phyloP scores from a whole-genome alignment of 2,797 vertebrate genomes.

The Propithecus deckenii region DNA sequence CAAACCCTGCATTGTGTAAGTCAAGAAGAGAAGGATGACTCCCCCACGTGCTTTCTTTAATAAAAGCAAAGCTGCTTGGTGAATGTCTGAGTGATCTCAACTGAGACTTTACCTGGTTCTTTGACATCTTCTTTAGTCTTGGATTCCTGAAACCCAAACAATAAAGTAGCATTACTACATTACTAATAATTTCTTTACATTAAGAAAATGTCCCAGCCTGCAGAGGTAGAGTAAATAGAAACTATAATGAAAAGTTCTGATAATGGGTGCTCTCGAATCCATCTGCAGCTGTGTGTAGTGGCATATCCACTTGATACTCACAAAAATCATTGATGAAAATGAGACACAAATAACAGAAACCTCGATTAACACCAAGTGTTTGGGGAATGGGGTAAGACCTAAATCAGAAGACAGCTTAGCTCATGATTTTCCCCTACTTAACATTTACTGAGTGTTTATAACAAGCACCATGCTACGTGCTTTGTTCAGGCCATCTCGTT shows the following conservation, averaged over 20 bases:
- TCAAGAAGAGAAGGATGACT: not conserved
- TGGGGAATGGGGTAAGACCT: not conserved
- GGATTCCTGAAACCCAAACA: constrained; percentile 78
- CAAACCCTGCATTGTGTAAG: not conserved
- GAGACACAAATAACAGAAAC: not conserved
- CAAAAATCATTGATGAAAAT: not conserved
- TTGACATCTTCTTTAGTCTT: not conserved
- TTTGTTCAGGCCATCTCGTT: not conserved
- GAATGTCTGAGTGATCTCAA: not conserved
- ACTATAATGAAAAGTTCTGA: not conserved
- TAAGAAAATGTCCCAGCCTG: not conserved
- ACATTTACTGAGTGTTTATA: not conserved
- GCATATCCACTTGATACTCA: not conserved
- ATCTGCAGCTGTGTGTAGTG: not conserved
- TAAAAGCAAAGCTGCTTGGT: not conserved
- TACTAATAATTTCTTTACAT: constrained; percentile 2
- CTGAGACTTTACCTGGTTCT: constrained; percentile 71
- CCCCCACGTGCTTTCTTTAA: not conserved
- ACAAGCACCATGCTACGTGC: not conserved
- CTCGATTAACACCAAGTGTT: not conserved
- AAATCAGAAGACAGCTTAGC: not conserved
- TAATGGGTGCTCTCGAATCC: not conserved
- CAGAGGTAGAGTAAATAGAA: not conserved
- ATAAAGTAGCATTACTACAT: constrained; percentile 65
- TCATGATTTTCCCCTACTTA: not conserved